Percentiles rank a stretch among this genome's conserved stretches.
These are phyloP conservation scores for Lordiphosa collinella DNA, from an alignment of 1,140 invertebrate genomes.

Conservation along the genomic window DNA sequence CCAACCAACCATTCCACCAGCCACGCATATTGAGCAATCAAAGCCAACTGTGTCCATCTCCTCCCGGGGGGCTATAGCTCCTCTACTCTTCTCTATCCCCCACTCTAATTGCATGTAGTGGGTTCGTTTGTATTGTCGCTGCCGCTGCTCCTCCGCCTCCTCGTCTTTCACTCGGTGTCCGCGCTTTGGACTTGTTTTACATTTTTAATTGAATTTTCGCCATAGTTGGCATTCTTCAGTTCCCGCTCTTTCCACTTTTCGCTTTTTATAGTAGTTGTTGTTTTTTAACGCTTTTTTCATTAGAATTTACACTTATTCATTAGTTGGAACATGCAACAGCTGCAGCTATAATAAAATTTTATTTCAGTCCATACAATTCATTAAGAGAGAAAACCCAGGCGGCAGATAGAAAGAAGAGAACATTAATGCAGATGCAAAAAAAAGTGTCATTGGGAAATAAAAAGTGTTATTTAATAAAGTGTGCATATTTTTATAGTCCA, in stretches of 20 bases:
- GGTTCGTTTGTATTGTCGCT: conserved; percentile 73
- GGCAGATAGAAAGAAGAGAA: conserved; percentile 5
- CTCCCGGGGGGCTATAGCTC: not conserved
- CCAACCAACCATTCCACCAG: conserved; percentile 43
- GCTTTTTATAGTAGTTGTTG: conserved; percentile 13
- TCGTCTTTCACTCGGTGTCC: conserved; percentile 14
- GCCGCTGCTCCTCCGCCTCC: conserved; percentile 18
- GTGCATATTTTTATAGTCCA: not conserved
- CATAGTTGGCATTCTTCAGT: conserved; percentile 69
- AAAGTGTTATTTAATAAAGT: not conserved
- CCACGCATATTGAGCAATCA: conserved; percentile 71
- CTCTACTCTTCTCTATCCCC: conserved; percentile 9
- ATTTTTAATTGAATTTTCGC: conserved; percentile 77
- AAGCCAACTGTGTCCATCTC: conserved; percentile 60
- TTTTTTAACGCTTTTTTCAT: conserved; percentile 61
- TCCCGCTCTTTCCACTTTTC: conserved; percentile 10
- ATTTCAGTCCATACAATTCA: conserved; percentile 67
- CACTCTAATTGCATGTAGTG: conserved; percentile 68
- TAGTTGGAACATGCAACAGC: conserved; percentile 72
- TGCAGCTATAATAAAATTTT: conserved; percentile 66
- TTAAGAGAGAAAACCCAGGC: conserved; percentile 25
- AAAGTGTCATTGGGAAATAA: conserved; percentile 13
- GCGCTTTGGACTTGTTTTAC: conserved; percentile 73
- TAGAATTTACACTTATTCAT: conserved; percentile 77
- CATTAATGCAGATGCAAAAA: conserved; percentile 18